phyloP scores from a whole-genome alignment of 2,888 invertebrate genomes.

The Melinopterus prodromus region DNA sequence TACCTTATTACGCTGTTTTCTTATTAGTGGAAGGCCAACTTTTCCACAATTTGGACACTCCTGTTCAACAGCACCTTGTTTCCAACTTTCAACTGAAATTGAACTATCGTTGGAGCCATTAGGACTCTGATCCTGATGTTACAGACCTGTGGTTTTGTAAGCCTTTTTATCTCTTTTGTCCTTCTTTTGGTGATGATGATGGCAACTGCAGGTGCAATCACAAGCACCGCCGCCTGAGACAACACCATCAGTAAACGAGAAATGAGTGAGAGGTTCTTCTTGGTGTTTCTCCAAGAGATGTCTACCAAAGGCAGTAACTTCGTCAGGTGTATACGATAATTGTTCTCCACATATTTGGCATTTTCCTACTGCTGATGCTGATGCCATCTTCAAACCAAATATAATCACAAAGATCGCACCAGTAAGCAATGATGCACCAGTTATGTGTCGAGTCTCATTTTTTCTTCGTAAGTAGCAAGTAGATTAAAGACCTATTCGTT shows the following conservation, averaged over 20 bases:
- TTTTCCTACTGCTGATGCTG: constrained; percentile 43
- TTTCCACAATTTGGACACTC: constrained; percentile 51
- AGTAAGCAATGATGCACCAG: constrained; percentile 7
- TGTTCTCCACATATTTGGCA: constrained; percentile 54
- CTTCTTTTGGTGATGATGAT: constrained; percentile 29
- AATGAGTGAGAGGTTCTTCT: constrained; percentile 50
- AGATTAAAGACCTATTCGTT: constrained; percentile 12
- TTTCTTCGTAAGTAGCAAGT: constrained; percentile 10
- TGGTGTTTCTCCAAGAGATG: constrained; percentile 54
- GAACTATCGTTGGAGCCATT: neutral
- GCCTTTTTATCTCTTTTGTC: constrained; percentile 37
- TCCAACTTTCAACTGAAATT: constrained; percentile 55
- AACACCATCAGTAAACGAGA: constrained; percentile 39
- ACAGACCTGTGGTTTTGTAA: constrained; percentile 49
- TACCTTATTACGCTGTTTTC: constrained; percentile 56
- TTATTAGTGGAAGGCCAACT: constrained; percentile 52
- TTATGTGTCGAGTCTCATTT: constrained; percentile 30
- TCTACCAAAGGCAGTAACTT: constrained; percentile 50
- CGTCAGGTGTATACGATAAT: constrained; percentile 48
- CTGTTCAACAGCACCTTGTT: constrained; percentile 49
- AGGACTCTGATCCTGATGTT: neutral
- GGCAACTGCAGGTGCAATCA: constrained; percentile 36
- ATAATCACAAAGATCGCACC: constrained; percentile 23
- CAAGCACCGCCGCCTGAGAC: constrained; percentile 10
- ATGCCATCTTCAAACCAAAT: constrained; percentile 43